Conservation (phyloP, 2,113 vertebrate genomes). For the Rhea pennata region DNA sequence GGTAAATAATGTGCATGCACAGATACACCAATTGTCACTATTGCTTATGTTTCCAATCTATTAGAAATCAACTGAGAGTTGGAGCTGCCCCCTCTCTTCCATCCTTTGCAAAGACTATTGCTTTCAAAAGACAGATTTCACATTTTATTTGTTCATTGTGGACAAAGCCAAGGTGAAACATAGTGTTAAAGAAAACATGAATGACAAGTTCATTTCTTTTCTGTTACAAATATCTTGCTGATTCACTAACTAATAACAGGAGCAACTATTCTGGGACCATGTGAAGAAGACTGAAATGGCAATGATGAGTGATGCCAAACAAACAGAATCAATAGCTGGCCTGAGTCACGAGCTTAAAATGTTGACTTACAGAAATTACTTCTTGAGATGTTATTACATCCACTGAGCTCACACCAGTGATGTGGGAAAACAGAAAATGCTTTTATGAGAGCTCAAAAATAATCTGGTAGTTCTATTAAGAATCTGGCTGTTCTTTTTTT, state of each 20-base stretch:
- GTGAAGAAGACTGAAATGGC: neutral
- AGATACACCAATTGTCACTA: accelerated
- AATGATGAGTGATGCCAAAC: neutral
- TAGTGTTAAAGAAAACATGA: accelerated
- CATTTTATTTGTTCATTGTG: accelerated
- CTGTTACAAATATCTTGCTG: neutral
- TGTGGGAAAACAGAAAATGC: accelerated
- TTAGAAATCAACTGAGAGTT: accelerated
- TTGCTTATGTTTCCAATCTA: accelerated
- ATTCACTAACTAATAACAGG: neutral
- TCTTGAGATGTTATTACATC: no score
- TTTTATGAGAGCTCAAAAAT: neutral
- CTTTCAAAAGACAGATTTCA: neutral
- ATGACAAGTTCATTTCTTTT: accelerated
- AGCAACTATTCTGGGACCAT: accelerated
- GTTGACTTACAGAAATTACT: neutral
- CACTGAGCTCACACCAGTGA: accelerated
- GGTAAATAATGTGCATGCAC: accelerated
- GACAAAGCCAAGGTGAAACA: neutral
- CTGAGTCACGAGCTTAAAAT: accelerated
- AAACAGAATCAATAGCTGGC: neutral
- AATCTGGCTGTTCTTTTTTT: no score
- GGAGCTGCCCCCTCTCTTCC: neutral
- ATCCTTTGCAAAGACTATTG: neutral
- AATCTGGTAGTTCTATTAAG: neutral